Evolutionary conservation across 2,113 vertebrate genomes (phyloP).

Genomic region (Gallinago media): DNA sequence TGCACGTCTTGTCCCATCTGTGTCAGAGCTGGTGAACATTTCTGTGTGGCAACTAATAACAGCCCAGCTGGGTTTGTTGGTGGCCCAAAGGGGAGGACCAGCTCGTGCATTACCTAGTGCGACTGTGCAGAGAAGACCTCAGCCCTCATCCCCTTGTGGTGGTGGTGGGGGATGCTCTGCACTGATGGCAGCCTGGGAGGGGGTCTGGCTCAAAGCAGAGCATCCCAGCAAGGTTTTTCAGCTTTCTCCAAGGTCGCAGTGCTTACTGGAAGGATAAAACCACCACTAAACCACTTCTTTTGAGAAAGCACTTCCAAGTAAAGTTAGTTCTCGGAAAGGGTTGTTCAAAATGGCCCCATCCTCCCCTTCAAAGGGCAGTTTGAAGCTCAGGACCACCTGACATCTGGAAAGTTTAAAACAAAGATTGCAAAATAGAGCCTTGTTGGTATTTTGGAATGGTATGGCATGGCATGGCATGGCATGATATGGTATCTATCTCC

Average conservation of each 20-base stretch:
- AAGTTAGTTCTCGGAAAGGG: background rate
- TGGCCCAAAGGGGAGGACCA: background rate
- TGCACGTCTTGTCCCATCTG: background rate
- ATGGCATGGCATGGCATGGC: too few species aligned
- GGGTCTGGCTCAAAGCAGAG: background rate
- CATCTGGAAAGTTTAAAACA: background rate
- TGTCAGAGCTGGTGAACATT: background rate
- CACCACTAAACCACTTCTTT: background rate
- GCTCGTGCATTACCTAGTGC: rapidly evolving
- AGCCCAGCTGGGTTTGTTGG: background rate
- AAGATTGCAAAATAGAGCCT: background rate
- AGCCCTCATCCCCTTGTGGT: background rate
- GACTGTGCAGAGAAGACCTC: background rate
- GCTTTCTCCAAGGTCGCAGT: background rate
- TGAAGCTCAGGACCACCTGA: background rate
- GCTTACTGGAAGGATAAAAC: background rate
- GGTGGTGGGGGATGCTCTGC: background rate
- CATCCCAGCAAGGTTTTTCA: background rate
- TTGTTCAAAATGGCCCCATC: background rate
- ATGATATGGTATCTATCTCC: background rate
- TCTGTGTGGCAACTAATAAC: background rate
- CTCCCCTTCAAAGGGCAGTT: background rate
- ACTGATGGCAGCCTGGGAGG: background rate
- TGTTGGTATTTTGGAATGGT: background rate
- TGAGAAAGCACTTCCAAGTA: background rate